These are phyloP conservation scores for Tetragnatha montana DNA, from an alignment of 2,888 invertebrate genomes.

Conservation along the genomic window DNA sequence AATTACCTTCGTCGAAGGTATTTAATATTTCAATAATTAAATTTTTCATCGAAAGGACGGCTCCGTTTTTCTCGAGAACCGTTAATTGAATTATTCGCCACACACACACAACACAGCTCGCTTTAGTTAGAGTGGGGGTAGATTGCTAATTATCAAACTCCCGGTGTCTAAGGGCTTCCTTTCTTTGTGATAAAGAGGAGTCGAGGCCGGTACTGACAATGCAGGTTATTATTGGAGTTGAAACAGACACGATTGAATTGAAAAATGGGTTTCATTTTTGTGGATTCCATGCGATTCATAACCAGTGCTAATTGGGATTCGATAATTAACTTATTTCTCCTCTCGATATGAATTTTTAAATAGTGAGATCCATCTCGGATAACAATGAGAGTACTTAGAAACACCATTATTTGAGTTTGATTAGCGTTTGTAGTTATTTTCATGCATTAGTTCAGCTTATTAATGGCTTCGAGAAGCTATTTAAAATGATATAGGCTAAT, in stretches of 20 bases:
- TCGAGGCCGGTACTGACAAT: not conserved
- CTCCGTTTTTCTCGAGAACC: slow-evolving; percentile 16
- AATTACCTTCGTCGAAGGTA: slow-evolving; percentile 24
- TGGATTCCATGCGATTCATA: not conserved
- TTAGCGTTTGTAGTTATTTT: not conserved
- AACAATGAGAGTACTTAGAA: not conserved
- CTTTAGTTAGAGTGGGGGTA: not conserved
- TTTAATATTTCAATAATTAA: slow-evolving; percentile 34
- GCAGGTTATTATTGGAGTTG: not conserved
- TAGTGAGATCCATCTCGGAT: not conserved
- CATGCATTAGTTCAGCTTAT: no score
- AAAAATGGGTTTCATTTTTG: not conserved
- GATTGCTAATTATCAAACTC: not conserved
- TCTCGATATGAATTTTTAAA: not conserved
- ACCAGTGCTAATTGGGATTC: not conserved
- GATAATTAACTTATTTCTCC: not conserved
- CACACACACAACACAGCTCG: not conserved
- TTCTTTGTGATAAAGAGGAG: not conserved
- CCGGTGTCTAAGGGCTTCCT: not conserved
- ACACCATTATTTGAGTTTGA: not conserved
- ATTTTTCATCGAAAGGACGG: slow-evolving; percentile 7
- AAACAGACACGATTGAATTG: not conserved
- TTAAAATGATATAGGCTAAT: no score
- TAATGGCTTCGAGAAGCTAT: no score
- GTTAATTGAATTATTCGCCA: slow-evolving; percentile 32